Evolutionary conservation across 2,797 vertebrate genomes (phyloP), one percentile per base, ranked within the genome.

Genomic region (Lates japonicus): DNA sequence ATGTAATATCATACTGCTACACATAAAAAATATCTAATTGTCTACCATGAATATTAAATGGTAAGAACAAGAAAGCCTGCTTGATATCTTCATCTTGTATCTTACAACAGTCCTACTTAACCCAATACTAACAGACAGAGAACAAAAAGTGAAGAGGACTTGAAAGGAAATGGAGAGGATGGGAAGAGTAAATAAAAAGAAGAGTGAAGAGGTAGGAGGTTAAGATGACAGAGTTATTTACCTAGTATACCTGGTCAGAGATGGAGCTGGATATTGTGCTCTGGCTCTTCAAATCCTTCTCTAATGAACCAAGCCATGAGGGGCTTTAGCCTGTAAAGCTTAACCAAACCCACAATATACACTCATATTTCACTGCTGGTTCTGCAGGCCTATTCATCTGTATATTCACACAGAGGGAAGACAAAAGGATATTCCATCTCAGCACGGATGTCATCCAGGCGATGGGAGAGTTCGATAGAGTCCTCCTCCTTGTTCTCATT

Each of bases 361-460:
- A 81, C 68, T 85, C 82, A 72, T 87, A 71, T 68, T 66, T 61
- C 17, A 0, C 54, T 57, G 61, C 76, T 52, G 35, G 63, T 35
- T 80, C 81, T 59, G 60, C 77, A 80, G 69, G 6, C 19, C 11
- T 20, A 44, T 68, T 84, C 77, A 84, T 85, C 73, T 83, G 75
- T 80, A 65, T 85, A 84, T 87, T 85, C 64, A 84, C 52, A 77
- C 41, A 59, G n/a, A 75, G 62, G 67, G 44, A 73, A 46, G 42
- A 76, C 57, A 75, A 96, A 99, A 99, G 98, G 98, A 99, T 99
- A 99, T 99, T 99, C 98, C 98, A 99, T 99, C 93, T 99, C 98
- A 44, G 97, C 95, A 14, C 95, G 97, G 94, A 99, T 97, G 94
- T 99, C 98, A 68, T 95, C 96, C 73, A 99, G 96, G 64, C 98